Conservation (phyloP, 2,113 vertebrate species). For the Callocephalon fimbriatum region DNA sequence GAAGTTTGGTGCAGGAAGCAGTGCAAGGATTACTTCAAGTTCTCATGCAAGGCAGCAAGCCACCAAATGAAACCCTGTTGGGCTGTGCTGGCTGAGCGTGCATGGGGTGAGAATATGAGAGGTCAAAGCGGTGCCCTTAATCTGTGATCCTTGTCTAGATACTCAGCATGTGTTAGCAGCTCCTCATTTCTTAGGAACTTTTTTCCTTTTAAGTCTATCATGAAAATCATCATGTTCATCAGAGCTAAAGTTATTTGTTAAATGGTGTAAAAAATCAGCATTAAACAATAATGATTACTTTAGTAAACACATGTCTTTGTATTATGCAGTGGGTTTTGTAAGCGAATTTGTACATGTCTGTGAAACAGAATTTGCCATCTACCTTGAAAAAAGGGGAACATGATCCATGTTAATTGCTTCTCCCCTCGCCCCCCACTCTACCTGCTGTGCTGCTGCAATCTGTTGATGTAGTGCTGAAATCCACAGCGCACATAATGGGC, state of each 20-base stretch:
- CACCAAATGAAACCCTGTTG: not conserved
- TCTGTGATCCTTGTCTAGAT: not conserved
- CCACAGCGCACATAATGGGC: accelerated
- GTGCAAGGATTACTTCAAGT: not conserved
- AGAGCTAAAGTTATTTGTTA: conserved; percentile 71
- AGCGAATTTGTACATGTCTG: not conserved
- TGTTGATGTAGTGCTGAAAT: not conserved
- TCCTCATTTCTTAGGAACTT: not conserved
- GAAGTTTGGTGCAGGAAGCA: not conserved
- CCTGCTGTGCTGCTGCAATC: conserved; percentile 16
- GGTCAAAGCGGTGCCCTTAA: not conserved
- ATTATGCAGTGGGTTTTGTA: not conserved
- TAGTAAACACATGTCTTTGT: conserved; percentile 57
- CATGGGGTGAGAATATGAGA: not conserved
- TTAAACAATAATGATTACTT: conserved; percentile 63
- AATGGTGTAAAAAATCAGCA: conserved; percentile 61
- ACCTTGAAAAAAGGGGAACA: conserved; percentile 18
- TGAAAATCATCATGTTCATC: conserved; percentile 56
- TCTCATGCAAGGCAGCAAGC: not conserved
- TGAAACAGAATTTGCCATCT: not conserved
- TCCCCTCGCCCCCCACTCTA: not conserved
- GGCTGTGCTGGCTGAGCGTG: not conserved
- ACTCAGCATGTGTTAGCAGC: not conserved
- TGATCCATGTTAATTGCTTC: not conserved
- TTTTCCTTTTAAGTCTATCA: conserved; percentile 2